These are phyloP conservation scores for Limonius californicus DNA, from an alignment of 1,140 invertebrate species.

Conservation along the genomic window DNA sequence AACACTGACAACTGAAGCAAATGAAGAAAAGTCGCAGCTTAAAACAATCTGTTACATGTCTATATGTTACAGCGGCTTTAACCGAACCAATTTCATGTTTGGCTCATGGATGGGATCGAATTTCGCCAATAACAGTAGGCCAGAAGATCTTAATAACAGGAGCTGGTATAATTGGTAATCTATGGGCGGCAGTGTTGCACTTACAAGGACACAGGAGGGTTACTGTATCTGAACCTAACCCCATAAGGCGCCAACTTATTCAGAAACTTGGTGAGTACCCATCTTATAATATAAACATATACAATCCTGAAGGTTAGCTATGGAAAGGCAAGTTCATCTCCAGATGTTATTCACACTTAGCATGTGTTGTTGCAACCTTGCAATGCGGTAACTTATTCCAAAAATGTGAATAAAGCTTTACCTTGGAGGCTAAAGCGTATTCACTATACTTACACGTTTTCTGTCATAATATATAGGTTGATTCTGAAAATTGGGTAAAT, in stretches of 20 bases:
- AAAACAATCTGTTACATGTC: no score
- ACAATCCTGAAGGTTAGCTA: background rate
- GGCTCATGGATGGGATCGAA: constrained; percentile 60
- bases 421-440: no score
- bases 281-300: background rate
- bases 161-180: constrained; percentile 67
- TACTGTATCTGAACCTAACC: constrained; percentile 61
- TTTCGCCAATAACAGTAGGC: constrained; percentile 57
- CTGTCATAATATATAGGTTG: no score
- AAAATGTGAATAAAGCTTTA: no score
- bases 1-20: no score
- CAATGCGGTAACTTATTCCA: no score
- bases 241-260: constrained; percentile 51
- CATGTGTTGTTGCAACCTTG: no score
- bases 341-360: background rate
- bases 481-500: no score
- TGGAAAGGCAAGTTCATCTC: background rate
- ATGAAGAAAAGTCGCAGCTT: no score
- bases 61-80: constrained; percentile 55
- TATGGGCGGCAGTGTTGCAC: constrained; percentile 62
- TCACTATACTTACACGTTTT: no score
- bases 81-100: constrained; percentile 66
- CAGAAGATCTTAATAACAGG: constrained; percentile 60
- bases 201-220: constrained; percentile 63
- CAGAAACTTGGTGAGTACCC: constrained; percentile 54